Conservation (phyloP, 2,888 invertebrate genomes). For the Napeogenes sylphis region DNA sequence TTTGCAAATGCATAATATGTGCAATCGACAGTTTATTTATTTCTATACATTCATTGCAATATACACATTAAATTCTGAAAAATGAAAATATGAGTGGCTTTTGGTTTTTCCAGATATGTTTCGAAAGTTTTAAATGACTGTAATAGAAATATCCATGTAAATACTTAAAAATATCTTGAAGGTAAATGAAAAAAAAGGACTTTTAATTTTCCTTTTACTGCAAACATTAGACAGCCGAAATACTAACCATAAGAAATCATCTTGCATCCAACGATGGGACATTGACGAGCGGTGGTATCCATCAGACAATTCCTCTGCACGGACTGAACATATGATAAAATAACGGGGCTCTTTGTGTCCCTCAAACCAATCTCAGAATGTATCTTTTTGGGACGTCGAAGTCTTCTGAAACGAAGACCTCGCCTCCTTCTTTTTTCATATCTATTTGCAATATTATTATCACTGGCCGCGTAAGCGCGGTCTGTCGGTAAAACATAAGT, state of each 20-base stretch:
- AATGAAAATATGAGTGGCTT: not conserved
- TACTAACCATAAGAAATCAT: conserved; percentile 59
- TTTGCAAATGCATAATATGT: too few relatives aligned
- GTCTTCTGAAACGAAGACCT: conserved; percentile 47
- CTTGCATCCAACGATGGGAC: conserved; percentile 59
- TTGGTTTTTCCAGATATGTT: not conserved
- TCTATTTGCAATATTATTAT: conserved; percentile 49
- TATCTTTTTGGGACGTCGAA: conserved; percentile 50
- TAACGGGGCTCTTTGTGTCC: conserved; percentile 46
- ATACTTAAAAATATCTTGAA: too few relatives aligned
- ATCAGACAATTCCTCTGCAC: conserved; percentile 56
- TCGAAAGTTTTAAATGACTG: not conserved
- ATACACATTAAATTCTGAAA: too few relatives aligned
- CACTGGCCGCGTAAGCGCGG: conserved; percentile 52
- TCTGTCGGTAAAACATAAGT: conserved; percentile 39
- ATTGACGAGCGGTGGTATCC: conserved; percentile 60
- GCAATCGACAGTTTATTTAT: too few relatives aligned
- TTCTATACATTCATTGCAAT: too few relatives aligned
- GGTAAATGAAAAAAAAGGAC: too few relatives aligned
- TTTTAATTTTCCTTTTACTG: too few relatives aligned
- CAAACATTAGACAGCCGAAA: not conserved
- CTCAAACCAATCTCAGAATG: conserved; percentile 53
- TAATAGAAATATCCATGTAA: too few relatives aligned
- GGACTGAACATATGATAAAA: conserved; percentile 57
- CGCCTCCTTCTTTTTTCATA: conserved; percentile 41